These are phyloP conservation scores for Epinephelus moara DNA, from an alignment of 2,113 vertebrate genomes.

Conservation along the genomic window DNA sequence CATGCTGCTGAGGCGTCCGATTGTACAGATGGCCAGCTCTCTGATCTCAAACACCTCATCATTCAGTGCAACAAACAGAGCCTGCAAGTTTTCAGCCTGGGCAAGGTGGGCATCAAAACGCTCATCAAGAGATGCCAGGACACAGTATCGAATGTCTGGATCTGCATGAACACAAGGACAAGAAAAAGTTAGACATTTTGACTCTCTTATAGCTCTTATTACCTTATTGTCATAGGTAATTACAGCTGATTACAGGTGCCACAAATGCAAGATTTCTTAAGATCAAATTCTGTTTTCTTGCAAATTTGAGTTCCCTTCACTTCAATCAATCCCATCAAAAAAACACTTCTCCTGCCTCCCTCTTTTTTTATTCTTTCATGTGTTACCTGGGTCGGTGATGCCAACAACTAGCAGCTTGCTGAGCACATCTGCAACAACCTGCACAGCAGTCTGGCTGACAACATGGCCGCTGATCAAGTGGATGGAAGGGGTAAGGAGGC, in stretches of 20 bases:
- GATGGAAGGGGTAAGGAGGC: constrained; percentile 95
- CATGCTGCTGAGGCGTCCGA: constrained; percentile 98
- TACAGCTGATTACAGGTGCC: neutral
- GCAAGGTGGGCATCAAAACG: constrained; percentile 97
- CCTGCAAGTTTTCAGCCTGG: constrained; percentile 97
- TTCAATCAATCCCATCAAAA: no score
- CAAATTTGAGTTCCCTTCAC: neutral
- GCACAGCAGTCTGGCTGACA: constrained; percentile 97
- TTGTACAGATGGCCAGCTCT: constrained; percentile 97
- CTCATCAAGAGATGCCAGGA: constrained; percentile 97
- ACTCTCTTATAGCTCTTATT: neutral
- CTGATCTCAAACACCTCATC: constrained; percentile 99
- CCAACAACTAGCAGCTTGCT: constrained; percentile 98
- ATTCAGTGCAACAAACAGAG: constrained; percentile 96
- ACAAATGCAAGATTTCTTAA: neutral
- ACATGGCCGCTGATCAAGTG: constrained; percentile 95
- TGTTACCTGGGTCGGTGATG: constrained; percentile 96
- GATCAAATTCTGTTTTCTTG: neutral
- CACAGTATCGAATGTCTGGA: constrained; percentile 98
- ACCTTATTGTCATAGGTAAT: neutral
- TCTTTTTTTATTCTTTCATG: neutral
- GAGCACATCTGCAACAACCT: constrained; percentile 98
- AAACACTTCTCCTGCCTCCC: neutral
- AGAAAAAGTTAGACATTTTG: neutral
- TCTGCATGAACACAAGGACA: constrained; percentile 82